A percentile compares a stretch with the other conserved stretches of the same genome.
phyloP scores from a whole-genome alignment of 2,797 vertebrate species.

The Sebastes glaucus region DNA sequence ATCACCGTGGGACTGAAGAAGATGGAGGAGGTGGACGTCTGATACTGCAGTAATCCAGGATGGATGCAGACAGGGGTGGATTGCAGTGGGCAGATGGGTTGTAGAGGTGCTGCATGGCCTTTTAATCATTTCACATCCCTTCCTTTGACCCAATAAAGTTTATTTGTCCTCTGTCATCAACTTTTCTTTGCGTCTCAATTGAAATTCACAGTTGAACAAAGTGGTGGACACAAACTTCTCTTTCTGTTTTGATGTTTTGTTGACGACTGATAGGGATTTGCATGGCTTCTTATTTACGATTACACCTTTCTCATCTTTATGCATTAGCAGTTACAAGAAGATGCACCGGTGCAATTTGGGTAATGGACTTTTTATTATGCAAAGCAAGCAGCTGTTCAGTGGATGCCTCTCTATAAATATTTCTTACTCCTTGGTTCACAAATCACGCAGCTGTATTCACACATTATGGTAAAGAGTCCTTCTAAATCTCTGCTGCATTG shows the following conservation, averaged over 20 bases:
- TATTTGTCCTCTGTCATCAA: neutral
- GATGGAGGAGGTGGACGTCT: constrained; percentile 20
- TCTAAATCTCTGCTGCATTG: neutral
- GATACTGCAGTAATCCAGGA: neutral
- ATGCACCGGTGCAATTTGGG: constrained; percentile 23
- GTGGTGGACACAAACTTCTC: neutral
- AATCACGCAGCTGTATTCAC: neutral
- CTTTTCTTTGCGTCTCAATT: neutral
- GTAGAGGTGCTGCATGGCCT: neutral
- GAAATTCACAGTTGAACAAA: neutral
- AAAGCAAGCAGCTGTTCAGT: constrained; percentile 14
- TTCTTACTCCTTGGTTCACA: neutral
- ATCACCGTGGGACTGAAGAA: neutral
- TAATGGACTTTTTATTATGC: constrained; percentile 26
- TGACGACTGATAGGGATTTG: neutral
- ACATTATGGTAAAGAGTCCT: constrained; percentile 1
- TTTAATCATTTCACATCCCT: neutral
- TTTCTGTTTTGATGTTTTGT: neutral
- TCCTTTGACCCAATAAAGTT: neutral
- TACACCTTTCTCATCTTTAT: constrained; percentile 17
- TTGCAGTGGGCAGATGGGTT: neutral
- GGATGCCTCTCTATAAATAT: neutral
- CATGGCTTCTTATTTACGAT: neutral
- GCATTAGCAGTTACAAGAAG: constrained; percentile 11
- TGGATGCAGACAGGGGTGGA: neutral